Evolutionary conservation across 37 sponge, comb jelly and placozoan genomes (phyloP).

Genomic region (Spongia lamella): DNA sequence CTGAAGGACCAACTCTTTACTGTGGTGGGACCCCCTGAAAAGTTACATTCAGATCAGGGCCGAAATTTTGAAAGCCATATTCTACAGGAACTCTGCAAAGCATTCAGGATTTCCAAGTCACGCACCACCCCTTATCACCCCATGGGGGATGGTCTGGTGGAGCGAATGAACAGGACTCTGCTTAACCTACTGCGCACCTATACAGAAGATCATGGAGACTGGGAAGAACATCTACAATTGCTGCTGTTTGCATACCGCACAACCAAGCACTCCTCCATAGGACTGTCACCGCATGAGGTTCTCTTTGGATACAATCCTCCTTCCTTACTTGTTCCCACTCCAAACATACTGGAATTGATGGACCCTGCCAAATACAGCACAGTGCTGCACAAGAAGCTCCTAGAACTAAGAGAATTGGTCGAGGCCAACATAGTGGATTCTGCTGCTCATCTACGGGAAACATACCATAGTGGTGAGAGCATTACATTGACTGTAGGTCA

Average conservation of each 20-base stretch:
- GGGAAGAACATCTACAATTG: too few species aligned
- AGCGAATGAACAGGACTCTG: slow-evolving; percentile 8
- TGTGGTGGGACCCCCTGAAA: slow-evolving; percentile 4
- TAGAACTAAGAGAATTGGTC: too few species aligned
- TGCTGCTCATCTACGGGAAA: background rate
- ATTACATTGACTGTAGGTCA: background rate
- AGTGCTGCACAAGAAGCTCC: background rate
- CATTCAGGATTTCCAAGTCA: slow-evolving; percentile 2
- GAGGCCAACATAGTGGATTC: background rate
- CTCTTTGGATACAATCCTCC: slow-evolving; percentile 15
- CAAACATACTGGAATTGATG: background rate
- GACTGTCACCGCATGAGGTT: too few species aligned
- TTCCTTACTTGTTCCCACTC: background rate
- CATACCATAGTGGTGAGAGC: background rate
- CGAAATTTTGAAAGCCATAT: slow-evolving; percentile 5
- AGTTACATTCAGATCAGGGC: slow-evolving; percentile 11
- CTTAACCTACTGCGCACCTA: slow-evolving; percentile 6
- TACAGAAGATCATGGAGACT: slow-evolving; percentile 1
- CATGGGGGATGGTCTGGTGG: too few species aligned
- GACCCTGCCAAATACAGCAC: background rate
- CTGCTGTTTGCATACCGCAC: too few species aligned
- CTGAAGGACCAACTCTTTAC: slow-evolving; percentile 3
- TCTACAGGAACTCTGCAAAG: background rate
- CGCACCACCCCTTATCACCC: too few species aligned
- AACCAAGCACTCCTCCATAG: slow-evolving; percentile 1